Evolutionary conservation across 1,140 invertebrate genomes (phyloP).

Genomic region (Pachypsylla venusta): DNA sequence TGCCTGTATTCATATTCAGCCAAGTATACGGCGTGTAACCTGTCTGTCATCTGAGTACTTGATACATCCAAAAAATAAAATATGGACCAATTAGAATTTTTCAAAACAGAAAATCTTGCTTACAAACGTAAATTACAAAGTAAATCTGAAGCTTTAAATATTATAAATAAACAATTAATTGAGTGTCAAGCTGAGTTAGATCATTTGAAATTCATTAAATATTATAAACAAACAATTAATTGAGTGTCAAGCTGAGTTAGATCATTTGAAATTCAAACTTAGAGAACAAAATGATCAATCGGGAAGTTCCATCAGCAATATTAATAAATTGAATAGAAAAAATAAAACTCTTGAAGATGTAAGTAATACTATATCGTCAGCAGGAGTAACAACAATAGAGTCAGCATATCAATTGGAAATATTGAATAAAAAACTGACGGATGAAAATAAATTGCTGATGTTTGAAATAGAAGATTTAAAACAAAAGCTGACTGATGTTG

Average conservation of each 20-base stretch:
- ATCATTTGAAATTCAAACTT: slow-evolving; percentile 71
- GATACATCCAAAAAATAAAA: not conserved
- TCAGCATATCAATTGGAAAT: no score
- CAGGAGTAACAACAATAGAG: no score
- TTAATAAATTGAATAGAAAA: no score
- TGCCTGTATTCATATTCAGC: no score
- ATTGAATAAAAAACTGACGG: slow-evolving; percentile 37
- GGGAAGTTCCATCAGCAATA: no score
- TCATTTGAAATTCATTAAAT: slow-evolving; percentile 59
- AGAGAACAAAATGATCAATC: no score
- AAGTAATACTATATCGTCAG: no score
- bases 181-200: slow-evolving; percentile 61
- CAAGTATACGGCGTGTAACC: no score
- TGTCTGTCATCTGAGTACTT: no score
- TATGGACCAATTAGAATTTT: not conserved
- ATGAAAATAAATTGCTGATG: slow-evolving; percentile 47
- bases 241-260: slow-evolving; percentile 56
- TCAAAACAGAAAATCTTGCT: slow-evolving; percentile 35
- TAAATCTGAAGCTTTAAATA: slow-evolving; percentile 60
- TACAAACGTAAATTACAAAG: slow-evolving; percentile 56
- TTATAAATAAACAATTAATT: slow-evolving; percentile 58
- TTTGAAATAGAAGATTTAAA: slow-evolving; percentile 51
- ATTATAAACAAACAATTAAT: slow-evolving; percentile 62
- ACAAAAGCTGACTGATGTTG: slow-evolving; percentile 50
- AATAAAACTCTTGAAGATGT: no score